Percentiles rank a stretch among this genome's conserved stretches.
Evolutionary conservation across 1,140 invertebrate genomes (phyloP).

Genomic region (Meloidogyne floridensis): DNA sequence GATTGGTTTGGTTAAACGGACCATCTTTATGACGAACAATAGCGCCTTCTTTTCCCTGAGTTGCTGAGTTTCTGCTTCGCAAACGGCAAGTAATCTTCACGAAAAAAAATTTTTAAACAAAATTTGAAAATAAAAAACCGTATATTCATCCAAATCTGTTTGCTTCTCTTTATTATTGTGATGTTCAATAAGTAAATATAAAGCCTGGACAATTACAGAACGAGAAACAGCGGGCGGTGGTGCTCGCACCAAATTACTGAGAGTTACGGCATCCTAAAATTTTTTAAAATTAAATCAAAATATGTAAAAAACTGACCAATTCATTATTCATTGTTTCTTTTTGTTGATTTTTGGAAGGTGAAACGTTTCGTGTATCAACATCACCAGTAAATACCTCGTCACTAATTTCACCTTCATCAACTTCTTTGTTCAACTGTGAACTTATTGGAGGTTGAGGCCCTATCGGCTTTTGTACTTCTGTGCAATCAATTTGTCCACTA

Average conservation of each 20-base stretch:
- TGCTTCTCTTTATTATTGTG: not conserved
- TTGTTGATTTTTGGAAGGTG: not conserved
- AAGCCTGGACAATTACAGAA: not conserved
- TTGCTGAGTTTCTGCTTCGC: not conserved
- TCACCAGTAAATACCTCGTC: not conserved
- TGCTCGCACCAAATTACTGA: not conserved
- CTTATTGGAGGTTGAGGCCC: not conserved
- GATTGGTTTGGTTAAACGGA: constrained; percentile 14
- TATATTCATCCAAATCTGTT: not conserved
- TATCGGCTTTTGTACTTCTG: not conserved
- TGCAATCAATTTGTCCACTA: not conserved
- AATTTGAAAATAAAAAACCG: not conserved
- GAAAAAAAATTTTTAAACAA: not conserved
- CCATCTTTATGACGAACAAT: constrained; percentile 7
- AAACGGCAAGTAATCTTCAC: constrained; percentile 19
- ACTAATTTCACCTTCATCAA: not conserved
- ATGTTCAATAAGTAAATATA: not conserved
- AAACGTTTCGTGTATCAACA: not conserved
- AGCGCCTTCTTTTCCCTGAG: not conserved
- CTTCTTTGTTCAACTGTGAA: not conserved
- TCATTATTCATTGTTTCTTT: not conserved
- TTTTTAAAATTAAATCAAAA: not conserved
- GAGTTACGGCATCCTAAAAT: not conserved
- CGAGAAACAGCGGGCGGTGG: not conserved
- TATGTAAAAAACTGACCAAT: not conserved